Conservation (phyloP, 2,797 vertebrate species). For the Glossophaga mutica region DNA sequence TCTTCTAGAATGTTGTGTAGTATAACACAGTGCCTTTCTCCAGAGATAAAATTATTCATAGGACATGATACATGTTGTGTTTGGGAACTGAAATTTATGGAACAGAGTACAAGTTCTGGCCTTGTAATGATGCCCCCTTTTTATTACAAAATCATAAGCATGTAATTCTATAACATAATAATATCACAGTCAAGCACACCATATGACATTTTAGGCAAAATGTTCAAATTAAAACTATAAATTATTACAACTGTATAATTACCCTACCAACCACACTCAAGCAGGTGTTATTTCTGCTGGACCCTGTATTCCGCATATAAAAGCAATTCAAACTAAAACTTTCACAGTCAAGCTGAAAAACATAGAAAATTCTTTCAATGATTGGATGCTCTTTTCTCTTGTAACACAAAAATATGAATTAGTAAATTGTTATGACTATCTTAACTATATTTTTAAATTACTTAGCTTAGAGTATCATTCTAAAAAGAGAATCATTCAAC, state of each 20-base stretch:
- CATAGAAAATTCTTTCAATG: background rate
- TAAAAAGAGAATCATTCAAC: conserved; percentile 37
- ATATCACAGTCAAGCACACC: too few relatives aligned
- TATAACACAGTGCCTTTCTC: background rate
- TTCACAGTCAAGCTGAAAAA: background rate
- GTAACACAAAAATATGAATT: background rate
- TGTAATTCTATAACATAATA: too few relatives aligned
- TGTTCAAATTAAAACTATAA: too few relatives aligned
- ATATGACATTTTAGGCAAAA: too few relatives aligned
- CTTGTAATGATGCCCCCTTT: too few relatives aligned
- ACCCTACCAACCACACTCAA: too few relatives aligned
- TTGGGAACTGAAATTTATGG: background rate
- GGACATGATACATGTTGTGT: background rate
- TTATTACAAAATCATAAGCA: too few relatives aligned
- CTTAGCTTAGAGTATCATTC: background rate
- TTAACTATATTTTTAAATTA: conserved; percentile 23
- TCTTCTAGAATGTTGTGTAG: conserved; percentile 11
- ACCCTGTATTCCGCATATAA: background rate
- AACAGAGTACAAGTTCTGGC: background rate
- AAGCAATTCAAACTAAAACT: conserved; percentile 31
- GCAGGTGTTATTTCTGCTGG: too few relatives aligned
- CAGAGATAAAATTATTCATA: conserved; percentile 3
- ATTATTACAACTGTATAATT: too few relatives aligned
- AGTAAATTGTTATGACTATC: background rate
- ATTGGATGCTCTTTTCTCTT: background rate